These are phyloP conservation scores for Exocentrus adspersus DNA, from an alignment of 2,888 invertebrate genomes.

Conservation along the genomic window DNA sequence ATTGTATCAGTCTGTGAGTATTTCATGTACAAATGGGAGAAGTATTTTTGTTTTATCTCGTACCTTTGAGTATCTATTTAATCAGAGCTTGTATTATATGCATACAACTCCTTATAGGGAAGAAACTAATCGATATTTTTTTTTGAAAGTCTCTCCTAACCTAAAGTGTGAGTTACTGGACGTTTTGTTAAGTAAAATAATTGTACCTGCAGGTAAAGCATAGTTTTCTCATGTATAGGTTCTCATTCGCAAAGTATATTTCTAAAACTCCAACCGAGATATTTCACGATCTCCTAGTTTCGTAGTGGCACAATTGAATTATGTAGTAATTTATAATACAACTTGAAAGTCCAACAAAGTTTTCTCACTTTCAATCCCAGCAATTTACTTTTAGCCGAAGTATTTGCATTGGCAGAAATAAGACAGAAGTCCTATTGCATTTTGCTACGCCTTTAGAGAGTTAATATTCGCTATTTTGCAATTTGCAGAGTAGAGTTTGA, in stretches of 20 bases:
- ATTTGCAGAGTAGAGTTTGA: too few relatives aligned
- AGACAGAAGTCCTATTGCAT: background rate
- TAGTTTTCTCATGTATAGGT: too few relatives aligned
- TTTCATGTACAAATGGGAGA: too few relatives aligned
- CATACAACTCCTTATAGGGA: too few relatives aligned
- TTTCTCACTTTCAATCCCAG: background rate
- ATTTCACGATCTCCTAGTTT: background rate
- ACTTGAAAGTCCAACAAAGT: background rate
- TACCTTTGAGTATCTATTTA: too few relatives aligned
- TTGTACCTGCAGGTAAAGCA: too few relatives aligned
- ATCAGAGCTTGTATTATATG: too few relatives aligned
- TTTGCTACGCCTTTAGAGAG: background rate
- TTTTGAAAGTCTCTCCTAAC: too few relatives aligned
- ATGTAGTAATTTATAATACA: background rate
- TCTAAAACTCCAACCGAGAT: background rate
- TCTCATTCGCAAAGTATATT: background rate
- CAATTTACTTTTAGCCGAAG: background rate
- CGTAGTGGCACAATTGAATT: background rate
- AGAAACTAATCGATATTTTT: too few relatives aligned
- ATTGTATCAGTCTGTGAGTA: background rate
- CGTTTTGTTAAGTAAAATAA: too few relatives aligned
- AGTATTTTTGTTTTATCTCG: too few relatives aligned
- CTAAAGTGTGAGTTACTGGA: too few relatives aligned
- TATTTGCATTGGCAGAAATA: background rate
- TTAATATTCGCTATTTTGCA: background rate